phyloP scores from a whole-genome alignment of 1,140 invertebrate genomes.

The Drosophila yakuba region DNA sequence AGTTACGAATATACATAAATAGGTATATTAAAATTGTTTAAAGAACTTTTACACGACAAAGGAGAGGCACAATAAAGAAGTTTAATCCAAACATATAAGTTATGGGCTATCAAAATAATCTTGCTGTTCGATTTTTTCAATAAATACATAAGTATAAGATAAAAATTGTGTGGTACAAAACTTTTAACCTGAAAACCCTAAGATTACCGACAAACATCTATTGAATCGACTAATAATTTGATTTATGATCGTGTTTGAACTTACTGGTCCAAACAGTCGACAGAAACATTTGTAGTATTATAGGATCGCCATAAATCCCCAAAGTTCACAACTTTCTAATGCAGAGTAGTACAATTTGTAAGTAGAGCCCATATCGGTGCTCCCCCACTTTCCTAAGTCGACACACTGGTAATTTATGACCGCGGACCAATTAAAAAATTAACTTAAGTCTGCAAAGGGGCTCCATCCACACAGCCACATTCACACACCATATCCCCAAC shows the following conservation, averaged over 20 bases:
- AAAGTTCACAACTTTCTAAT: slow-evolving; percentile 15
- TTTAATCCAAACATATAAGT: slow-evolving; percentile 25
- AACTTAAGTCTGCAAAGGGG: slow-evolving; percentile 30
- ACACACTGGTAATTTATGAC: slow-evolving; percentile 64
- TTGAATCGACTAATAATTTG: not conserved
- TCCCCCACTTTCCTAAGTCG: slow-evolving; percentile 27
- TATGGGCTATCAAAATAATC: slow-evolving; percentile 27
- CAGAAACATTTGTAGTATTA: not conserved
- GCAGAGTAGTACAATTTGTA: slow-evolving; percentile 26
- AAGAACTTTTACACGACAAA: slow-evolving; percentile 7
- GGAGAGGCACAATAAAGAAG: slow-evolving; percentile 15
- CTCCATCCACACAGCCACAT: not conserved
- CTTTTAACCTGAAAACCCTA: not conserved
- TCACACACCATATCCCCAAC: slow-evolving; percentile 3
- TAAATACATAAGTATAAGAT: too few relatives aligned
- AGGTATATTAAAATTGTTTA: slow-evolving; percentile 10
- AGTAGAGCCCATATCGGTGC: slow-evolving; percentile 10
- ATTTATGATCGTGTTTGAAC: not conserved
- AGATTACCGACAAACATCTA: not conserved
- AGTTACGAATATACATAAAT: slow-evolving; percentile 16
- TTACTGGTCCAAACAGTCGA: not conserved
- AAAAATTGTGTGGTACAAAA: too few relatives aligned
- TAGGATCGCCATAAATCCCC: slow-evolving; percentile 21
- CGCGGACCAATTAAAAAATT: slow-evolving; percentile 66
- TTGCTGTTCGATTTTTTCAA: too few relatives aligned